These are phyloP conservation scores for Gadopsis marmoratus DNA, from an alignment of 2,797 vertebrate genomes.

Conservation along the genomic window DNA sequence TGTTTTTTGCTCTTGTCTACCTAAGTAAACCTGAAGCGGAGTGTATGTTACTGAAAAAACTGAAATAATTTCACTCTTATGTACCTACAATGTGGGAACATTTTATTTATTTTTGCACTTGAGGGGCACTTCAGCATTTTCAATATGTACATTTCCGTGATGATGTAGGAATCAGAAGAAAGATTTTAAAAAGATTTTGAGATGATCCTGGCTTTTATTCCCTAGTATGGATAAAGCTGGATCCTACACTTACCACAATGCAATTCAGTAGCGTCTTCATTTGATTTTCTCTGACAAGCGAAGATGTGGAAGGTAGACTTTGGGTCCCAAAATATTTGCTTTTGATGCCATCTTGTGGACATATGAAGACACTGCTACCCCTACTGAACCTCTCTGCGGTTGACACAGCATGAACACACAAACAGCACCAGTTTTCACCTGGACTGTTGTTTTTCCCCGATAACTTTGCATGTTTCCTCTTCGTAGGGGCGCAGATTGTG, in stretches of 20 bases:
- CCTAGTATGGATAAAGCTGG: too few species aligned
- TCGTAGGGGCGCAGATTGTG: conserved; percentile 91
- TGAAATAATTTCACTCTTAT: neutral
- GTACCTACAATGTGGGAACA: neutral
- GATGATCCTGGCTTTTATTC: too few species aligned
- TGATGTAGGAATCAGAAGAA: neutral
- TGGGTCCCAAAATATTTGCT: neutral
- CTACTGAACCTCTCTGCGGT: too few species aligned
- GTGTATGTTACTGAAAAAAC: too few species aligned
- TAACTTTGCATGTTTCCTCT: neutral
- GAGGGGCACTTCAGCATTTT: neutral
- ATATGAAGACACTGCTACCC: too few species aligned
- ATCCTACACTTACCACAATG: too few species aligned
- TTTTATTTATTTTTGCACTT: neutral
- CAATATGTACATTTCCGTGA: too few species aligned
- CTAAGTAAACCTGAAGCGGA: too few species aligned
- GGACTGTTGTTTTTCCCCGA: neutral
- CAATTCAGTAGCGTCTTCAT: too few species aligned
- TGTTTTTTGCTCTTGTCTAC: too few species aligned
- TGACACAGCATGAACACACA: neutral
- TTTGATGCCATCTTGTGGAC: conserved; percentile 23
- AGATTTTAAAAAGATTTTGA: neutral
- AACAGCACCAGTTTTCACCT: neutral
- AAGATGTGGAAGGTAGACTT: too few species aligned
- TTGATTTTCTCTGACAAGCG: too few species aligned